These are phyloP conservation scores for Macroramphosus scolopax DNA, from an alignment of 2,797 vertebrate genomes.

Conservation along the genomic window DNA sequence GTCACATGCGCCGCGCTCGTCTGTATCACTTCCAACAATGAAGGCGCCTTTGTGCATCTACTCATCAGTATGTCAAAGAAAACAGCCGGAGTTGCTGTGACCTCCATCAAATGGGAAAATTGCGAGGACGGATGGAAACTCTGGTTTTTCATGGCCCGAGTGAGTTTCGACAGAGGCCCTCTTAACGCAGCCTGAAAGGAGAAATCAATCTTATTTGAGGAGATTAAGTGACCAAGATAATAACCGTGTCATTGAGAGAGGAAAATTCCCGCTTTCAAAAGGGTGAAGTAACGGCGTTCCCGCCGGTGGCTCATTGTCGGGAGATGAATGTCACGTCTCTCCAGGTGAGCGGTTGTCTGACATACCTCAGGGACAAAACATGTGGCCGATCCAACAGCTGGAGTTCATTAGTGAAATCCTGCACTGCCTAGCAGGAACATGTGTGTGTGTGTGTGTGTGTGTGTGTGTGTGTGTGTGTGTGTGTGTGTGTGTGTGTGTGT, in stretches of 20 bases:
- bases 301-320: slow-evolving; percentile 66
- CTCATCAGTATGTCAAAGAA: too few species aligned
- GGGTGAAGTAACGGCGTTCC: slow-evolving; percentile 60
- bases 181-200: slow-evolving; percentile 69
- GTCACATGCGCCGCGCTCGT: too few species aligned
- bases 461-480: slow-evolving; percentile 12
- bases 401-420: slow-evolving; percentile 24
- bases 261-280: slow-evolving; percentile 58
- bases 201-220: slow-evolving; percentile 78
- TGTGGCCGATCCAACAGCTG: slow-evolving; percentile 25
- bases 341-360: slow-evolving; percentile 59
- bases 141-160: slow-evolving; percentile 72
- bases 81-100: too few species aligned
- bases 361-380: slow-evolving; percentile 52
- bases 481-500: neutral
- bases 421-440: neutral
- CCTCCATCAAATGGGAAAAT: too few species aligned
- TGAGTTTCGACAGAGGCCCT: slow-evolving; percentile 61
- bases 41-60: too few species aligned
- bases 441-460: slow-evolving; percentile 1
- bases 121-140: too few species aligned
- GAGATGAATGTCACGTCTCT: slow-evolving; percentile 59
- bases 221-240: slow-evolving; percentile 79
- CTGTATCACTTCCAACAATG: too few species aligned
- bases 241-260: slow-evolving; percentile 72